Percentiles rank a stretch among this genome's conserved stretches.
Evolutionary conservation across 2,113 vertebrate genomes (phyloP).

Genomic region (Myanophis thanlyinensis): DNA sequence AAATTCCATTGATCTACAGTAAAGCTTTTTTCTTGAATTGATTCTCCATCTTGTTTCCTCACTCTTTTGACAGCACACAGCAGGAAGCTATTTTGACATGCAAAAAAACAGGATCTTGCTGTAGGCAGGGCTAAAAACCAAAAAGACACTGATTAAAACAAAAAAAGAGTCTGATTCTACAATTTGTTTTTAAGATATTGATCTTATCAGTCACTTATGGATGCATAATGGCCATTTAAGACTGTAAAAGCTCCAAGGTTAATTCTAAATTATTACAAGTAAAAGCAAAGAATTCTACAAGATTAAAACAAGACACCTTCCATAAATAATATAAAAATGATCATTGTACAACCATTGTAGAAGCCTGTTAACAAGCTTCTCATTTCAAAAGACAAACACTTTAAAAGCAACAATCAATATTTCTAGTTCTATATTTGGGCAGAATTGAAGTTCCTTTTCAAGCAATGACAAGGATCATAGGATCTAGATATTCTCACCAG

Average conservation of each 20-base stretch:
- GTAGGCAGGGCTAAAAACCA: slow-evolving; percentile 81
- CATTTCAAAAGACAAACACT: not conserved
- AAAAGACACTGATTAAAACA: slow-evolving; percentile 76
- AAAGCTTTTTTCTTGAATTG: slow-evolving; percentile 77
- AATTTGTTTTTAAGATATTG: slow-evolving; percentile 80
- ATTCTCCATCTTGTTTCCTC: slow-evolving; percentile 79
- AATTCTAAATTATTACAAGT: slow-evolving; percentile 42
- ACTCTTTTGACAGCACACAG: slow-evolving; percentile 83
- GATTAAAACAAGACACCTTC: slow-evolving; percentile 8
- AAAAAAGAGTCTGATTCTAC: slow-evolving; percentile 70
- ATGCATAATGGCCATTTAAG: slow-evolving; percentile 63
- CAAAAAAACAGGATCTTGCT: slow-evolving; percentile 83
- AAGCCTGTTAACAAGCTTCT: not conserved
- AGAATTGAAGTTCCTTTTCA: not conserved
- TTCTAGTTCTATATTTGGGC: not conserved
- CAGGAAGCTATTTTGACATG: slow-evolving; percentile 80
- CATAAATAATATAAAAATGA: not conserved
- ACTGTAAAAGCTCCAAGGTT: slow-evolving; percentile 59
- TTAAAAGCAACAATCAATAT: not conserved
- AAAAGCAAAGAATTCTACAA: slow-evolving; percentile 52
- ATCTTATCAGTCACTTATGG: slow-evolving; percentile 71
- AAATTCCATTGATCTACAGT: slow-evolving; percentile 71
- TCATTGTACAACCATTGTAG: too few relatives aligned
- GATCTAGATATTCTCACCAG: not conserved
- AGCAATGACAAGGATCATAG: not conserved